A percentile compares a stretch with the other conserved stretches of the same genome.
Evolutionary conservation across 2,888 invertebrate genomes (phyloP).

Genomic region (Drosophila maculinotata): DNA sequence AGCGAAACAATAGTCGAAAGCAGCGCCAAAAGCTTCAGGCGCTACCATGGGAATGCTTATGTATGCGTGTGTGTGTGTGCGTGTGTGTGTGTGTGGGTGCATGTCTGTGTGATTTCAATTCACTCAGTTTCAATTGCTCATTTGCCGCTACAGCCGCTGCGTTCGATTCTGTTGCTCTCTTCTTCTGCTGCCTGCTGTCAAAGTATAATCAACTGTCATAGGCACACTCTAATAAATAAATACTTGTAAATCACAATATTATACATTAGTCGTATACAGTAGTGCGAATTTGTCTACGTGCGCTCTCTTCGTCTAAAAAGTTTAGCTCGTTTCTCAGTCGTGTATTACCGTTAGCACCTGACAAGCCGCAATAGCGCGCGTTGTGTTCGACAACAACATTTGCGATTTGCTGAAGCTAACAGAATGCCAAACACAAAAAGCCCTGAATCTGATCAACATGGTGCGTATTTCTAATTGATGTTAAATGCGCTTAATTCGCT

Average conservation of each 20-base stretch:
- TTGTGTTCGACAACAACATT: conserved; percentile 23
- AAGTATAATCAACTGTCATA: conserved; percentile 50
- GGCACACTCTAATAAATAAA: conserved; percentile 47
- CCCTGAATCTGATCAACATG: conserved; percentile 57
- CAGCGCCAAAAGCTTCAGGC: conserved; percentile 53
- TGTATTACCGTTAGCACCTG: conserved; percentile 63
- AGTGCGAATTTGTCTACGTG: conserved; percentile 28
- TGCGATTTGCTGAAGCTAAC: conserved; percentile 11
- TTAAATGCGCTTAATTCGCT: not conserved
- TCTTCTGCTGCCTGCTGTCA: conserved; percentile 20
- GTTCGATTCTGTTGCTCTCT: conserved; percentile 41
- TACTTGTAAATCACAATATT: conserved; percentile 27
- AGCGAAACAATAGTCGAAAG: conserved; percentile 6
- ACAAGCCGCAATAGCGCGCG: conserved; percentile 40
- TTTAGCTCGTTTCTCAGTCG: conserved; percentile 52
- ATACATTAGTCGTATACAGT: conserved; percentile 41
- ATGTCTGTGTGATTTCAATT: conserved; percentile 40
- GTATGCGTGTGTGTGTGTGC: conserved; percentile 21
- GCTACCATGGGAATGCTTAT: conserved; percentile 11
- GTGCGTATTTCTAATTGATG: conserved; percentile 54
- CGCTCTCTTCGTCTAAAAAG: conserved; percentile 31
- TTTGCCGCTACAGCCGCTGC: conserved; percentile 58
- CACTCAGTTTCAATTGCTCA: conserved; percentile 73
- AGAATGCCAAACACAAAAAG: conserved; percentile 73
- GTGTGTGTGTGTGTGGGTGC: conserved; percentile 15